Conservation (phyloP, 2,888 invertebrate genomes). For the Heliconius erato region DNA sequence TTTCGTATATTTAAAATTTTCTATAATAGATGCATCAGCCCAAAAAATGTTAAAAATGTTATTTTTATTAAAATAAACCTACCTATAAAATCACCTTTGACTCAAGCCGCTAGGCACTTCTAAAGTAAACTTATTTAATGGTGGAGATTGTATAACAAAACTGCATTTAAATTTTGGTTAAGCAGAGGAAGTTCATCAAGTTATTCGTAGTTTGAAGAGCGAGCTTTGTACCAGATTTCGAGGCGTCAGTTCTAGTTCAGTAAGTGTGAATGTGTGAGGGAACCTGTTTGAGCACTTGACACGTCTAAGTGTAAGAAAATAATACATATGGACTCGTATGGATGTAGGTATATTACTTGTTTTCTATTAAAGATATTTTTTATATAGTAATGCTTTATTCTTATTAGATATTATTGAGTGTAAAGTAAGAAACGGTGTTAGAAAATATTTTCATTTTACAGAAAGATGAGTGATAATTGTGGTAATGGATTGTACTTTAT, state of each 20-base stretch:
- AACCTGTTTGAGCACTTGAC: constrained; percentile 69
- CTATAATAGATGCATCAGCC: too few relatives aligned
- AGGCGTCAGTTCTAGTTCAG: constrained; percentile 57
- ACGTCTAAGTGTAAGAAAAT: constrained; percentile 63
- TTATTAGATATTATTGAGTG: not conserved
- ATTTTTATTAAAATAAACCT: not conserved
- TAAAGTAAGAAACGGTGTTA: constrained; percentile 7
- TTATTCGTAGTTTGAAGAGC: constrained; percentile 42
- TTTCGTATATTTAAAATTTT: too few relatives aligned
- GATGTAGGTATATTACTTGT: not conserved
- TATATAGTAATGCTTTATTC: not conserved
- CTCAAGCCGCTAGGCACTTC: constrained; percentile 30
- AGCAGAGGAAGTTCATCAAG: constrained; percentile 45
- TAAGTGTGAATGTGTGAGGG: constrained; percentile 65
- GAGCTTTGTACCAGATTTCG: constrained; percentile 55
- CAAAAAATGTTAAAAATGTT: not conserved
- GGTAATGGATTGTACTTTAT: not conserved
- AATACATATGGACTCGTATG: not conserved
- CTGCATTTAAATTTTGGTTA: constrained; percentile 48
- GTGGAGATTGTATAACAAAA: constrained; percentile 44
- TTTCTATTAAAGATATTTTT: not conserved
- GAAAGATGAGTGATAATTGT: not conserved
- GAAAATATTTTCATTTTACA: not conserved
- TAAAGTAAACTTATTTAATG: constrained; percentile 38
- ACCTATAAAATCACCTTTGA: constrained; percentile 1